phyloP scores from a whole-genome alignment of 2,797 vertebrate genomes.

The Phaenicophaeus curvirostris region DNA sequence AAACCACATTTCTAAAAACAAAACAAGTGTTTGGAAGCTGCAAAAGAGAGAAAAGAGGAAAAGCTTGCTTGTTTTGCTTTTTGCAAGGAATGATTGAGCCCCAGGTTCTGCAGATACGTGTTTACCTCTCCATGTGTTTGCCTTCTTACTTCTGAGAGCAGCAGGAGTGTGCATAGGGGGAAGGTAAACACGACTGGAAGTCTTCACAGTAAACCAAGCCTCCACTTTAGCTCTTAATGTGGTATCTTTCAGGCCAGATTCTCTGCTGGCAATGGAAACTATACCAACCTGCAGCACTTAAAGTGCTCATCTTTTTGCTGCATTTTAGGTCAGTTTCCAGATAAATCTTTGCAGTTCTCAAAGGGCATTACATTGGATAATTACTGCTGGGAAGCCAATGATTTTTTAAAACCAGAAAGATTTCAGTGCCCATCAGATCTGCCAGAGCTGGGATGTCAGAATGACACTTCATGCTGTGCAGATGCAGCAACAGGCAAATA shows the following conservation, averaged over 20 bases:
- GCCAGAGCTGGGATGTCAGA: neutral
- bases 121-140: neutral
- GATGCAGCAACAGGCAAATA: neutral
- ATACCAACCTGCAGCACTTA: neutral
- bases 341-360: neutral
- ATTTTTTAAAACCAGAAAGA: neutral
- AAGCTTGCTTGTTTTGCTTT: neutral
- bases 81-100: neutral
- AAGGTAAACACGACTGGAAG: neutral
- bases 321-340: neutral
- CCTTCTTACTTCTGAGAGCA: conserved; percentile 2
- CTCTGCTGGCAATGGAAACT: neutral
- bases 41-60: neutral
- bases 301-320: neutral
- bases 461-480: neutral
- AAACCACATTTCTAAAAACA: conserved; percentile 17
- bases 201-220: neutral
- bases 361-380: neutral
- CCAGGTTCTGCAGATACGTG: neutral
- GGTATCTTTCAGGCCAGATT: neutral
- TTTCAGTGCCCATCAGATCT: neutral
- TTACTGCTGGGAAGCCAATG: neutral
- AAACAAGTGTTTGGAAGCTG: neutral
- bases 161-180: neutral
- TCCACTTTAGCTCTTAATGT: neutral